phyloP scores from a whole-genome alignment of 2,888 invertebrate genomes.

The Acronicta psi region DNA sequence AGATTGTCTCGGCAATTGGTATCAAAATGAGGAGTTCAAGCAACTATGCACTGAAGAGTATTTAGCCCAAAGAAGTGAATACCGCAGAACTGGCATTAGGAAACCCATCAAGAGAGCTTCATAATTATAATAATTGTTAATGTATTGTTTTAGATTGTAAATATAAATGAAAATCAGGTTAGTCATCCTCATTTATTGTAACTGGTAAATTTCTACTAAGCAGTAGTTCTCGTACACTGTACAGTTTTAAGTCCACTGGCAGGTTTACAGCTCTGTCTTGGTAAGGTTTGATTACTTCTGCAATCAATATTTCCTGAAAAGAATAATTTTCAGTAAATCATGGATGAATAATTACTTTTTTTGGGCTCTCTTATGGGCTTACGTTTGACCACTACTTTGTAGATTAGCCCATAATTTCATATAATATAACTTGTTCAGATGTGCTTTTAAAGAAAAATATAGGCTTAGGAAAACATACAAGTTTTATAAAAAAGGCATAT shows the following conservation, averaged over 20 bases:
- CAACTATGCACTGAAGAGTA: conserved; percentile 94
- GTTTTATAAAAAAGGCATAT: too few species aligned
- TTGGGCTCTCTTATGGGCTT: too few species aligned
- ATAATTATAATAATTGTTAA: conserved; percentile 39
- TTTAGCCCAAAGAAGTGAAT: conserved; percentile 94
- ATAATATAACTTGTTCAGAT: too few species aligned
- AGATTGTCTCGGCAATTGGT: conserved; percentile 93
- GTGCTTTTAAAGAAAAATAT: too few species aligned
- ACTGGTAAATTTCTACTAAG: conserved; percentile 88
- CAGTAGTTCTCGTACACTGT: conserved; percentile 90
- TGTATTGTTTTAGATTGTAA: conserved; percentile 57
- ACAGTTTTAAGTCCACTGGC: conserved; percentile 86
- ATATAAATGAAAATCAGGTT: conserved; percentile 63
- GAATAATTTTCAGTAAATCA: conserved; percentile 7
- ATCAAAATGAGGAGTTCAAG: conserved; percentile 92
- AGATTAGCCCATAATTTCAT: too few species aligned
- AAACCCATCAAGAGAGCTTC: conserved; percentile 87
- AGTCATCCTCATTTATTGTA: conserved; percentile 81
- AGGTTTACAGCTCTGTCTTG: conserved; percentile 69
- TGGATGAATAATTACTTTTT: too few species aligned
- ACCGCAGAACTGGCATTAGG: conserved; percentile 93
- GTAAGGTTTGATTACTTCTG: conserved; percentile 85
- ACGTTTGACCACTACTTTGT: too few species aligned
- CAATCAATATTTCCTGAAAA: conserved; percentile 91
- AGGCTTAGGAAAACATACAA: background rate